These are phyloP conservation scores for Strix occidentalis DNA, from an alignment of 2,797 vertebrate genomes.

Conservation along the genomic window DNA sequence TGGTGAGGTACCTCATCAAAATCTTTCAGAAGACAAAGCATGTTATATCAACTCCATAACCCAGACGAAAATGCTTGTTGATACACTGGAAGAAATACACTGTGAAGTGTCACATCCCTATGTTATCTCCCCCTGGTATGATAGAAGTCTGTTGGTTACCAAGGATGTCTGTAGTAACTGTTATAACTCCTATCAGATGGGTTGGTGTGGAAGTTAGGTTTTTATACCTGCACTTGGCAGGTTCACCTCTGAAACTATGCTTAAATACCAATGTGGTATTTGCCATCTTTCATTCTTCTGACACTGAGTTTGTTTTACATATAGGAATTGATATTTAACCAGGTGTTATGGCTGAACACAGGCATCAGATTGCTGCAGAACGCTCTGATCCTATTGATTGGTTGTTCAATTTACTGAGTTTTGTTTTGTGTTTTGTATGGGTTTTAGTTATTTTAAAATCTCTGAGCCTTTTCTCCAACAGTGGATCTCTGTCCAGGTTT, in stretches of 20 bases:
- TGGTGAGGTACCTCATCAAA: neutral
- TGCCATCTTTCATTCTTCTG: neutral
- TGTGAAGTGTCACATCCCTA: neutral
- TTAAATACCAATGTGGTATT: neutral
- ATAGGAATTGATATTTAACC: neutral
- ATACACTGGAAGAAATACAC: neutral
- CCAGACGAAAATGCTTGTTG: neutral
- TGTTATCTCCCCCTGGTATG: accelerated
- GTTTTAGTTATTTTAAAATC: neutral
- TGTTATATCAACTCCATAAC: neutral
- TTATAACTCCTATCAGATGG: neutral
- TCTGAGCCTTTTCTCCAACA: neutral
- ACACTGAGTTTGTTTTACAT: neutral
- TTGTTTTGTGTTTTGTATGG: neutral
- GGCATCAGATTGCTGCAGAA: neutral
- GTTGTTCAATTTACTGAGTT: neutral
- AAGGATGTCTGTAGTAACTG: neutral
- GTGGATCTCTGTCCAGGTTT: neutral
- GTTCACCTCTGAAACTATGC: neutral
- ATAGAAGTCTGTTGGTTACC: neutral
- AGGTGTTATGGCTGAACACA: accelerated
- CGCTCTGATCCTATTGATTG: neutral
- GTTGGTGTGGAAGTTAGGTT: neutral
- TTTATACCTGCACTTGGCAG: neutral
- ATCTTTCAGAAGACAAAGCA: neutral